A percentile compares a stretch with the other conserved stretches of the same genome.
These are phyloP conservation scores for Ophion ventricosus DNA, from an alignment of 2,888 invertebrate genomes.

Conservation along the genomic window DNA sequence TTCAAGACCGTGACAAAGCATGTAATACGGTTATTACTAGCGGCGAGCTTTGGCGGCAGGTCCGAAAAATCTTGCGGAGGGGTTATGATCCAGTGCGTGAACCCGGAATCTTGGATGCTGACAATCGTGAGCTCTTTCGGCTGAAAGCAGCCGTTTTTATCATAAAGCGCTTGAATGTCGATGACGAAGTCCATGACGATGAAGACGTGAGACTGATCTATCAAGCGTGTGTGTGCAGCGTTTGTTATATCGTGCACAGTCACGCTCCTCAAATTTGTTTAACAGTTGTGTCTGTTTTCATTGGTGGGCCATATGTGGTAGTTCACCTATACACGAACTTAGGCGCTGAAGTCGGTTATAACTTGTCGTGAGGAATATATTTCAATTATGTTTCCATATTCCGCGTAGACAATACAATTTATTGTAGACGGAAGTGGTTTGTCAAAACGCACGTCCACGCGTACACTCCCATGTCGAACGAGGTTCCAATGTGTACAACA, in stretches of 20 bases:
- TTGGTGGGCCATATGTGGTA: background rate
- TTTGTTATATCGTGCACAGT: background rate
- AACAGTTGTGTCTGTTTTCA: too few species aligned
- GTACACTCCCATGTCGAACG: conserved; percentile 59
- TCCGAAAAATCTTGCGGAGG: too few species aligned
- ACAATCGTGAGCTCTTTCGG: background rate
- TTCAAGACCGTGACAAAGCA: too few species aligned
- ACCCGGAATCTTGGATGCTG: too few species aligned
- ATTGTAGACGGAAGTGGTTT: conserved; percentile 63
- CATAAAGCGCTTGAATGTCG: conserved; percentile 3
- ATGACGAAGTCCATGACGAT: background rate
- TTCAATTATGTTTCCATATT: conserved; percentile 73
- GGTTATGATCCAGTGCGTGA: too few species aligned
- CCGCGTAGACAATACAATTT: conserved; percentile 70
- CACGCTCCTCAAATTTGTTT: background rate
- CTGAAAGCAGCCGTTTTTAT: background rate
- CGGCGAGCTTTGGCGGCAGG: too few species aligned
- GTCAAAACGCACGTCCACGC: conserved; percentile 70
- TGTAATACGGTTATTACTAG: too few species aligned
- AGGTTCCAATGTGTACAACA: too few species aligned
- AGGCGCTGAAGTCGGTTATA: conserved; percentile 32
- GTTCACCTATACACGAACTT: background rate
- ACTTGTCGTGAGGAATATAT: conserved; percentile 69
- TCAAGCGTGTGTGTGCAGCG: background rate
- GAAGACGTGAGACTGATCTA: background rate